These are phyloP conservation scores for Spilosoma lubricipeda DNA, from an alignment of 2,888 invertebrate species.

Conservation along the genomic window DNA sequence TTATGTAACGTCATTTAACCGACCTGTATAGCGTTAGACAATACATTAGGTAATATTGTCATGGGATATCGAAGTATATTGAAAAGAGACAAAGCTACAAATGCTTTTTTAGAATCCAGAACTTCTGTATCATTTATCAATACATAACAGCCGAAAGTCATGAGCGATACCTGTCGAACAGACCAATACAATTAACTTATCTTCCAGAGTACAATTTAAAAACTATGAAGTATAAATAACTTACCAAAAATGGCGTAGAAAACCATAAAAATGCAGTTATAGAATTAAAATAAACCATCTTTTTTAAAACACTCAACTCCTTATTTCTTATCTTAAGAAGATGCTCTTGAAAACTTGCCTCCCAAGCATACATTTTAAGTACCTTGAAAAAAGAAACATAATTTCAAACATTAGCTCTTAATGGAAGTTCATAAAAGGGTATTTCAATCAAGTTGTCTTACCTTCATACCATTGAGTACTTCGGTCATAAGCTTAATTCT, in stretches of 20 bases:
- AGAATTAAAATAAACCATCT: constrained; percentile 92
- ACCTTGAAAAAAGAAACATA: constrained; percentile 57
- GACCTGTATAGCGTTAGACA: constrained; percentile 96
- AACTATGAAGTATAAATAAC: constrained; percentile 44
- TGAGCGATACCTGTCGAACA: constrained; percentile 90
- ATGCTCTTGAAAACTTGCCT: constrained; percentile 93
- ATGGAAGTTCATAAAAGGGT: not conserved
- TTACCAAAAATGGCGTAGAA: constrained; percentile 95
- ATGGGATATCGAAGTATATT: constrained; percentile 98
- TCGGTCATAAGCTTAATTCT: constrained; percentile 95
- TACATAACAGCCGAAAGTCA: constrained; percentile 95
- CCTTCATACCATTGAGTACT: constrained; percentile 94
- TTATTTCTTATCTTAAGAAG: constrained; percentile 91
- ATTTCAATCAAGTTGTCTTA: constrained; percentile 46
- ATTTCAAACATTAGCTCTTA: not conserved
- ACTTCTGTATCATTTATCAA: constrained; percentile 93
- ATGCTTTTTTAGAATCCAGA: constrained; percentile 95
- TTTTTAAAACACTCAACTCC: constrained; percentile 92
- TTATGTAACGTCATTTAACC: constrained; percentile 69
- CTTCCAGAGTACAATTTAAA: not conserved
- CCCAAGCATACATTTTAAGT: constrained; percentile 96
- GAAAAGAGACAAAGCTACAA: constrained; percentile 98
- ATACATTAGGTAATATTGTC: constrained; percentile 98
- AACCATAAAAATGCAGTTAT: constrained; percentile 94
- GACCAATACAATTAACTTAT: not conserved